Conservation (phyloP, 2,888 invertebrate species). For the Bimastos eiseni region DNA sequence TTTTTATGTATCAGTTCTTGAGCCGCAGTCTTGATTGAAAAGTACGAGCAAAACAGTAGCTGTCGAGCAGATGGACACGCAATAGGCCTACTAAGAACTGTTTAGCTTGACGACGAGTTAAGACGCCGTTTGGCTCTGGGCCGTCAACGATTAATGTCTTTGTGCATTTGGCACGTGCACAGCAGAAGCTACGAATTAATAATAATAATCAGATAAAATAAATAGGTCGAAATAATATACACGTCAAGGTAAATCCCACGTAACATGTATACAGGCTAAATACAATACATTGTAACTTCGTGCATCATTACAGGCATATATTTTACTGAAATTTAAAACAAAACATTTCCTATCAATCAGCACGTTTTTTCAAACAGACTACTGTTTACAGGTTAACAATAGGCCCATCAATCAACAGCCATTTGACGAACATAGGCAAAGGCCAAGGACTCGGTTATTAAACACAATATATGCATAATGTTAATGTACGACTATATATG, state of each 20-base stretch:
- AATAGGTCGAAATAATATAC: not conserved
- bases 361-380: not conserved
- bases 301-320: not conserved
- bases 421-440: not conserved
- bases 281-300: not conserved
- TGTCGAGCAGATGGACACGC: not conserved
- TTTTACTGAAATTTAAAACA: not conserved
- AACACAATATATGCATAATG: not conserved
- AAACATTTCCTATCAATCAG: not conserved
- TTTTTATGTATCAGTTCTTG: no score
- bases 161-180: no score
- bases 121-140: no score
- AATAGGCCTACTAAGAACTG: no score
- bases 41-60: no score
- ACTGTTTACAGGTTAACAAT: not conserved
- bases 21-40: no score
- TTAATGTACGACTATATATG: not conserved
- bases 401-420: no score
- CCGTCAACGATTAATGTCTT: no score
- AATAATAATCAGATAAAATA: no score
- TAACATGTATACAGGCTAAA: not conserved
- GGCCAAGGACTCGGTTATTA: not conserved
- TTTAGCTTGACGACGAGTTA: no score
- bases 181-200: no score
- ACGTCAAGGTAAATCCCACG: not conserved